phyloP scores from a whole-genome alignment of 1,140 invertebrate genomes.

The Trichoplusia ni region DNA sequence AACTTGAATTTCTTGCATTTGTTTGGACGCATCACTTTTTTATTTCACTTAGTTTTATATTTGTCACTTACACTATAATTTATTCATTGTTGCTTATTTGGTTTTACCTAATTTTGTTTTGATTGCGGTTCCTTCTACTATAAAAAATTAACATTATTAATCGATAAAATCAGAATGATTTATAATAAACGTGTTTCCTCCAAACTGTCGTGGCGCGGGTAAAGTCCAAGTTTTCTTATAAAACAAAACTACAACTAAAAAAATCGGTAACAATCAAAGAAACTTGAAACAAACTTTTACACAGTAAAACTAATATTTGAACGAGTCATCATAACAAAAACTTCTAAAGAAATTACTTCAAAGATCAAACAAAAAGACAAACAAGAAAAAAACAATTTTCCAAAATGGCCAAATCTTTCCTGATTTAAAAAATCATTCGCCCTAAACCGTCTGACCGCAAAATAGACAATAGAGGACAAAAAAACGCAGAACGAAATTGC shows the following conservation, averaged over 20 bases:
- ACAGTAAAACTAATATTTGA: too few species aligned
- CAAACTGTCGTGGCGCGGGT: too few species aligned
- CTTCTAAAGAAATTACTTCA: neutral
- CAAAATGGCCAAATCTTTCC: neutral
- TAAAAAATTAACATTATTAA: too few species aligned
- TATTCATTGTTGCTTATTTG: neutral
- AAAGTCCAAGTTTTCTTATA: too few species aligned
- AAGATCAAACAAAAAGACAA: neutral
- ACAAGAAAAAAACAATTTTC: conserved; percentile 1
- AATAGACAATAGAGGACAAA: conserved; percentile 9
- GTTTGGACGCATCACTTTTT: conserved; percentile 45
- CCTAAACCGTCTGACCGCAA: conserved; percentile 15
- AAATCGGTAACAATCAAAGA: too few species aligned
- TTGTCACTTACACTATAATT: neutral
- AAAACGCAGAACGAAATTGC: too few species aligned
- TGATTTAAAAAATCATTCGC: neutral
- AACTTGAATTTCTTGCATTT: conserved; percentile 60
- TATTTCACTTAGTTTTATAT: conserved; percentile 1
- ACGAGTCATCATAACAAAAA: neutral
- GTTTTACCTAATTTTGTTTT: neutral
- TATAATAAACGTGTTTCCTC: too few species aligned
- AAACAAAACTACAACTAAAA: too few species aligned
- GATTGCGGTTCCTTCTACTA: too few species aligned
- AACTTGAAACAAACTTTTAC: too few species aligned
- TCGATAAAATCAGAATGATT: too few species aligned